Conservation (phyloP, 2,888 invertebrate species). For the Meliscaeva auricollis region DNA sequence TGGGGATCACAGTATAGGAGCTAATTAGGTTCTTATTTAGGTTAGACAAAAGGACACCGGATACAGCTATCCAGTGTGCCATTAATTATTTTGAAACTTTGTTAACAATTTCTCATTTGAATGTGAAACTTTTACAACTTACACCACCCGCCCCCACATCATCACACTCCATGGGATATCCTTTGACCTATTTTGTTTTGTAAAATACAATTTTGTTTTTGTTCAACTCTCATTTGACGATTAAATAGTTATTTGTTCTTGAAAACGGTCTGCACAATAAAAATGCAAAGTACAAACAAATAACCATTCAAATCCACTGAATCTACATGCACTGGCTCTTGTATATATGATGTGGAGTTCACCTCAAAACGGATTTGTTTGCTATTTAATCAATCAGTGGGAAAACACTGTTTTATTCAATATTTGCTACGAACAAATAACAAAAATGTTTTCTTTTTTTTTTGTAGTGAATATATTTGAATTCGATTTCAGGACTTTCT, state of each 20-base stretch:
- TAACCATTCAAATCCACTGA: not conserved
- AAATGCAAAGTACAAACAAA: not conserved
- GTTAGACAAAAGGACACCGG: conserved; percentile 7
- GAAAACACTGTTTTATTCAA: conserved; percentile 49
- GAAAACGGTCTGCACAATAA: conserved; percentile 9
- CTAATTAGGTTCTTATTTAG: conserved; percentile 16
- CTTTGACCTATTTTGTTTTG: not conserved
- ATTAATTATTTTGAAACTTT: conserved; percentile 11
- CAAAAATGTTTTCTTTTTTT: conserved; percentile 2
- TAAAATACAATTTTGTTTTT: not conserved
- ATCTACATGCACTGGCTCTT: no score
- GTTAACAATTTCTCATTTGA: not conserved
- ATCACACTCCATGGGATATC: not conserved
- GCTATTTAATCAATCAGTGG: conserved; percentile 52
- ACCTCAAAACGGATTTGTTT: conserved; percentile 50
- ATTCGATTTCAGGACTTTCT: conserved; percentile 40
- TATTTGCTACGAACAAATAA: conserved; percentile 29
- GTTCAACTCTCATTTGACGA: not conserved
- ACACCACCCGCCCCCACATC: no score
- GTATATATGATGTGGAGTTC: conserved; percentile 2
- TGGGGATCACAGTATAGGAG: conserved; percentile 11
- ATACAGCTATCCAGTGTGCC: not conserved
- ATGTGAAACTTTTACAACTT: not conserved
- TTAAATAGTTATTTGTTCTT: conserved; percentile 17
- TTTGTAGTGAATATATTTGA: not conserved